A percentile compares a stretch with the other conserved stretches of the same genome.
phyloP scores from a whole-genome alignment of 2,113 vertebrate genomes.

The Aptenodytes forsteri region DNA sequence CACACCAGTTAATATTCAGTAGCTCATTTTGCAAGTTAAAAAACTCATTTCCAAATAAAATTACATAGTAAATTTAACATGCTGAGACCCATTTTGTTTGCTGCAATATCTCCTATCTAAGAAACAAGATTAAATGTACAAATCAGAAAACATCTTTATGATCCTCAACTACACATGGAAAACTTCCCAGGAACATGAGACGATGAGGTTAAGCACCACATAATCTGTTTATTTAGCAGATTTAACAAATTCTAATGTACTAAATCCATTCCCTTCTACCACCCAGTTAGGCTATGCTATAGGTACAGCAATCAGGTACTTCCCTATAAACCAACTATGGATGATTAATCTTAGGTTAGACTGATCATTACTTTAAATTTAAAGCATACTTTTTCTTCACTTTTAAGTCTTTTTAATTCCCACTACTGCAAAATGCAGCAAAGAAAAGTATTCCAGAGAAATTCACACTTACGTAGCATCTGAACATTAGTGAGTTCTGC shows the following conservation, averaged over 20 bases:
- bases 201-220: not conserved
- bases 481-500: not conserved
- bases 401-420: not conserved
- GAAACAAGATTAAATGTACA: not conserved
- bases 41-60: slow-evolving; percentile 16
- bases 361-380: not conserved
- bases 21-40: slow-evolving; percentile 16
- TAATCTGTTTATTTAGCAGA: not conserved
- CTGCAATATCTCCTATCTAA: not conserved
- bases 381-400: not conserved
- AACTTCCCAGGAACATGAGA: not conserved
- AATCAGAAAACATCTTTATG: not conserved
- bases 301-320: not conserved
- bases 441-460: not conserved
- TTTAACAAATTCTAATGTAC: not conserved
- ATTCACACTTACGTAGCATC: not conserved
- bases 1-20: not conserved
- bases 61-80: not conserved
- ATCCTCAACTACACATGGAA: not conserved
- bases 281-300: not conserved
- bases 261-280: not conserved
- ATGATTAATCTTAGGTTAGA: not conserved
- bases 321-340: not conserved
- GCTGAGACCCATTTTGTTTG: not conserved
- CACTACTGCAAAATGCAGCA: not conserved